Percentiles rank a stretch among this genome's conserved stretches.
These are phyloP conservation scores for Bombus balteatus DNA, from an alignment of 1,140 invertebrate genomes.

Conservation along the genomic window DNA sequence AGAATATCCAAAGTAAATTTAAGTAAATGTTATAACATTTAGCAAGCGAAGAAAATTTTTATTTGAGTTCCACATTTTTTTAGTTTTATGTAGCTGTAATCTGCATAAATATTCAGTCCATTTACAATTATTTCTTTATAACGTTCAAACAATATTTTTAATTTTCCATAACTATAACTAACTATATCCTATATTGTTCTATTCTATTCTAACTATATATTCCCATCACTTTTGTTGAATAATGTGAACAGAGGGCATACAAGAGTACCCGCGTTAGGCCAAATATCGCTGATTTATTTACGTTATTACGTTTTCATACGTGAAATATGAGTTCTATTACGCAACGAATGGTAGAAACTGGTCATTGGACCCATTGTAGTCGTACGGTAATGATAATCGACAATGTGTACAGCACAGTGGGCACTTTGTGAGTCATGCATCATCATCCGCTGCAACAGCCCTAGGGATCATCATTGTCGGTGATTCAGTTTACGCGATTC, in stretches of 20 bases:
- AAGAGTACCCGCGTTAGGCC: not conserved
- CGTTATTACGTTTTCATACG: conserved; percentile 42
- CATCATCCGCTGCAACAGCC: conserved; percentile 45
- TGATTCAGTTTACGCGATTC: conserved; percentile 29
- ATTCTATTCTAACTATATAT: not conserved
- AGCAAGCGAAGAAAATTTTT: too few relatives aligned
- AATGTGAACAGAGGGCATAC: not conserved
- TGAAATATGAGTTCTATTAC: conserved; percentile 51
- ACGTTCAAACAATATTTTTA: too few relatives aligned
- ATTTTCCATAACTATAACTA: too few relatives aligned
- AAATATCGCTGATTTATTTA: conserved; percentile 29
- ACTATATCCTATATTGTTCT: too few relatives aligned
- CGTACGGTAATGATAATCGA: conserved; percentile 44
- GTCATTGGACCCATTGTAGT: conserved; percentile 44
- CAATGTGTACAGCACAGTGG: conserved; percentile 46
- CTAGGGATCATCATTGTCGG: conserved; percentile 36
- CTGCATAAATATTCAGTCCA: too few relatives aligned
- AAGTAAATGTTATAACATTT: too few relatives aligned
- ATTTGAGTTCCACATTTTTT: too few relatives aligned
- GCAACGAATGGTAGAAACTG: conserved; percentile 39
- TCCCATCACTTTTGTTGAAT: not conserved
- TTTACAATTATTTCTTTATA: too few relatives aligned
- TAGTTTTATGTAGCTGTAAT: too few relatives aligned
- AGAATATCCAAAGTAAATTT: not conserved
- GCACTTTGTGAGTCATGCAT: conserved; percentile 53